phyloP scores from a whole-genome alignment of 2,888 invertebrate genomes.

The Galeopsomyia nigrocyanea region DNA sequence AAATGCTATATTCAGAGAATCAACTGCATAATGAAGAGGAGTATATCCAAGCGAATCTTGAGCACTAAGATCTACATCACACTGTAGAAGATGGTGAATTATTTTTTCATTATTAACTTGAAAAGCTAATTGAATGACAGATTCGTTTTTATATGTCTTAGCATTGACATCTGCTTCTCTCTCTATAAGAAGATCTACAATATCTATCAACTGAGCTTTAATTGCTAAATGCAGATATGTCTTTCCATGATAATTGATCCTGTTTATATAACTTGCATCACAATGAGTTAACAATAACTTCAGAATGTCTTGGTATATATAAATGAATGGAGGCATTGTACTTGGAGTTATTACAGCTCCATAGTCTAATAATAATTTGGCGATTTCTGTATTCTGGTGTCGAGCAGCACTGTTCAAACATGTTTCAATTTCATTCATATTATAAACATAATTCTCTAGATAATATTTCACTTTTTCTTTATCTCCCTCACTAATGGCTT shows the following conservation, averaged over 20 bases:
- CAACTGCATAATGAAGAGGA: slow-evolving; percentile 35
- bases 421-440: slow-evolving; percentile 6
- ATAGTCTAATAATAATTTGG: slow-evolving; percentile 12
- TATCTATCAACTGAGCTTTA: not conserved
- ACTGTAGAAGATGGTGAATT: slow-evolving; percentile 13
- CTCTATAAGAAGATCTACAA: slow-evolving; percentile 24
- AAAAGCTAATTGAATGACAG: slow-evolving; percentile 30
- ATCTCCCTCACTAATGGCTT: slow-evolving; percentile 3
- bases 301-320: slow-evolving; percentile 7
- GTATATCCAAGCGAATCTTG: slow-evolving; percentile 1
- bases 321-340: slow-evolving; percentile 7
- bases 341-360: slow-evolving; percentile 8
- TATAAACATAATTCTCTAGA: not conserved
- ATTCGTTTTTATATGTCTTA: slow-evolving; percentile 2
- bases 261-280: not conserved
- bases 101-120: slow-evolving; percentile 22
- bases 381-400: not conserved
- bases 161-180: slow-evolving; percentile 24
- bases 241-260: not conserved
- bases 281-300: slow-evolving; percentile 13
- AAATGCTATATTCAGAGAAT: slow-evolving; percentile 6
- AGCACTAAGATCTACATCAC: slow-evolving; percentile 6
- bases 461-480: slow-evolving; percentile 3
- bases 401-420: slow-evolving; percentile 2
- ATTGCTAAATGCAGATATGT: slow-evolving; percentile 34